Conservation (phyloP, 2,888 invertebrate species). For the Odontocolon sp. region DNA sequence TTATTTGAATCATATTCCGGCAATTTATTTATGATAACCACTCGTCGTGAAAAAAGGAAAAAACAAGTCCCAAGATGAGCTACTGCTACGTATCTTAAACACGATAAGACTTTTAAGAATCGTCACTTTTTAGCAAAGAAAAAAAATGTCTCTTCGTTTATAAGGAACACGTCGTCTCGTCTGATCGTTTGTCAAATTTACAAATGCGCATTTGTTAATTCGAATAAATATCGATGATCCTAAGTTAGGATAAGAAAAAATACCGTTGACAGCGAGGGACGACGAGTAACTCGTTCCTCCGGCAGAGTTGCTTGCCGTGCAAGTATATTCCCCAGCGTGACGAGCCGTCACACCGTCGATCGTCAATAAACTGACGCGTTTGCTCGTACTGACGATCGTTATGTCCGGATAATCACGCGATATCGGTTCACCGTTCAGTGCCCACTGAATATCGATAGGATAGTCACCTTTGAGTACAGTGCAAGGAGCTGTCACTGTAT, state of each 20-base stretch:
- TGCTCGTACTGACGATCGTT: slow-evolving; percentile 66
- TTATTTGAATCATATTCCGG: too few relatives aligned
- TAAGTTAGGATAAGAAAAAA: too few relatives aligned
- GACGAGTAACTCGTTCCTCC: slow-evolving; percentile 84
- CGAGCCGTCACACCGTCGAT: slow-evolving; percentile 86
- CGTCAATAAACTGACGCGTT: slow-evolving; percentile 84
- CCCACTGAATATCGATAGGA: slow-evolving; percentile 89
- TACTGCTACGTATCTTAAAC: background rate
- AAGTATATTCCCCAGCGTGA: slow-evolving; percentile 86
- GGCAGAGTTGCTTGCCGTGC: slow-evolving; percentile 85
- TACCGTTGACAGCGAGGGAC: slow-evolving; percentile 86
- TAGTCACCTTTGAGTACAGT: slow-evolving; percentile 88
- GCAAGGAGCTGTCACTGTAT: slow-evolving; percentile 87
- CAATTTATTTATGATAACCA: too few relatives aligned
- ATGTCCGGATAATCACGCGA: slow-evolving; percentile 63
- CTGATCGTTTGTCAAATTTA: background rate
- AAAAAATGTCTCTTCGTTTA: too few relatives aligned
- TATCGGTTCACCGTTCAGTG: slow-evolving; percentile 85
- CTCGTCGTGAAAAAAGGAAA: too few relatives aligned
- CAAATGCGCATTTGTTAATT: too few relatives aligned
- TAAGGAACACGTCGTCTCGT: slow-evolving; percentile 12
- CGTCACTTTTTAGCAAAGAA: background rate
- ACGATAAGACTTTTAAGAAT: background rate
- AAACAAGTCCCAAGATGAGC: too few relatives aligned
- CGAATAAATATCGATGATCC: too few relatives aligned